A percentile compares a stretch with the other conserved stretches of the same genome.
Evolutionary conservation across 1,140 invertebrate genomes (phyloP).

Genomic region (Philaenus spumarius): DNA sequence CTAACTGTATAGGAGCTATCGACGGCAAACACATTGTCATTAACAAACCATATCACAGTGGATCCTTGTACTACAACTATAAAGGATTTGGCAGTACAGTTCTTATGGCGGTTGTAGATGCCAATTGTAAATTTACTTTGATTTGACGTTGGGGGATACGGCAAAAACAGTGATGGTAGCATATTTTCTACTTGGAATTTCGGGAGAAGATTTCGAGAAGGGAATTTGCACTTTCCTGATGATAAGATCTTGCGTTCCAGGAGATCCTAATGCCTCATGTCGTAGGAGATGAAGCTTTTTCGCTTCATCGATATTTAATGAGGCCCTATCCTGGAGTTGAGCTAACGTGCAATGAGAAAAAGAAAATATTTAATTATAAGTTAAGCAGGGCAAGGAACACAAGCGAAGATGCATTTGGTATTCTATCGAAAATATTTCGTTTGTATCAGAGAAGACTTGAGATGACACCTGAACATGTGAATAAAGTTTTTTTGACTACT

Average conservation of each 20-base stretch:
- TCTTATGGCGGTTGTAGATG: conserved; percentile 36
- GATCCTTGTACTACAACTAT: conserved; percentile 43
- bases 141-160: conserved; percentile 35
- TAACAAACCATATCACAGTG: conserved; percentile 35
- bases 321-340: conserved; percentile 32
- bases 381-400: conserved; percentile 36
- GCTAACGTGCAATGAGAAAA: conserved; percentile 25
- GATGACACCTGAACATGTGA: conserved; percentile 19
- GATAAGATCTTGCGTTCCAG: conserved; percentile 23
- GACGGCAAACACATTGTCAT: conserved; percentile 47
- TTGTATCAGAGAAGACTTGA: conserved; percentile 6
- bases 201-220: conserved; percentile 13
- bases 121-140: too few species aligned
- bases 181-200: conserved; percentile 29
- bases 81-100: conserved; percentile 35
- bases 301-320: conserved; percentile 32
- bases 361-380: conserved; percentile 37
- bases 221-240: conserved; percentile 12
- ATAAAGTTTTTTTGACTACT: conserved; percentile 16
- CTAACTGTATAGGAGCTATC: conserved; percentile 38
- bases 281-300: conserved; percentile 34
- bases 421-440: conserved; percentile 25
- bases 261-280: conserved; percentile 18
- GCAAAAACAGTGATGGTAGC: conserved; percentile 36
- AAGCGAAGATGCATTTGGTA: conserved; percentile 42